Evolutionary conservation across 2,113 vertebrate genomes (phyloP), one percentile per base, ranked within the genome.

Genomic region (Pithys albifrons): DNA sequence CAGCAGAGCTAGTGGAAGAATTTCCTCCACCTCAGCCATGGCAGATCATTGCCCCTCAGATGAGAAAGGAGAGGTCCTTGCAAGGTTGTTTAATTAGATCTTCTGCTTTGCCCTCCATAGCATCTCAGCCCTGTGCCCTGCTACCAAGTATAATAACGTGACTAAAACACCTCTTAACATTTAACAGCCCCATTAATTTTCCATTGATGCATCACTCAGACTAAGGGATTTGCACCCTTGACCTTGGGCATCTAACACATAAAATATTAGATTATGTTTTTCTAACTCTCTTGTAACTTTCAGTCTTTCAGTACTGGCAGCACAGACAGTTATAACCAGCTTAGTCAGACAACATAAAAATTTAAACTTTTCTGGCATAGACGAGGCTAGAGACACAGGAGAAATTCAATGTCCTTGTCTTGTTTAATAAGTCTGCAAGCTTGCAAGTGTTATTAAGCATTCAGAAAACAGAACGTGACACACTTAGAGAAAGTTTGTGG

Each of bases 111-210:
- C 79, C 90, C 75, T 88, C 78, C 31, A 14, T 6, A 90, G 17
- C 64, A 83, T 67, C 75, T 74, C 46, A 96, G 67, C 81, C 82
- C 78, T 27, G 35, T 83, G 71, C 84, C 70, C 85, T 14, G 3
- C 45, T 31, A 64, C 45, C 6, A 15, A 88, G 71, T 67, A 41
- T n/a, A n/a, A 28, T 67, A 91, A 88, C 13, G 22, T 77, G 59
- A 66, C 94, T 88, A 59, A 88, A 95, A 64, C 78, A 73, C 51
- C 64, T 70, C 88, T 96, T 96, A 94, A 89, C 87, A 88, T 95
- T 97, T 94, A 95, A 96, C 46, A 7, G 59, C 76, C 89, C 76
- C 91, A 89, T 95, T 95, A 93, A 94, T 94, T 96, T 90, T 83
- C 88, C 52, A 37, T 22, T 76, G 74, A 79, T 95, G 64, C 64